Evolutionary conservation across 2,797 vertebrate species (phyloP).

Genomic region (Margarornis squamiger): DNA sequence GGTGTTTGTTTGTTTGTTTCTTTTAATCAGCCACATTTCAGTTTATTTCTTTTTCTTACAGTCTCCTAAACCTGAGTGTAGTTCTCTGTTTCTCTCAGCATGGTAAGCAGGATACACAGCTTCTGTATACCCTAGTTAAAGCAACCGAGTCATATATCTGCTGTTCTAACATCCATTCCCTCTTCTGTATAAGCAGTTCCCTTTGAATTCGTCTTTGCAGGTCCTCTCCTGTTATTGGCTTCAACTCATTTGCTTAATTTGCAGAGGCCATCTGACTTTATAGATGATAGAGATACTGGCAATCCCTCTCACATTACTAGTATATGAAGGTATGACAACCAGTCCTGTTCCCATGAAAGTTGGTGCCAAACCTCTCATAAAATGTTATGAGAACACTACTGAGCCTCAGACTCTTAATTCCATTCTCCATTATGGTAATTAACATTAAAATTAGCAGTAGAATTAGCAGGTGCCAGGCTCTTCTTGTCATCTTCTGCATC

Average conservation of each 20-base stretch:
- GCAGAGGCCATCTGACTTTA: not conserved
- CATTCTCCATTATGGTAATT: not conserved
- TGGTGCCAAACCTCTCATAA: constrained; percentile 10
- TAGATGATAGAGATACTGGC: not conserved
- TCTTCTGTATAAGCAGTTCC: not conserved
- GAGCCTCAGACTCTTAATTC: not conserved
- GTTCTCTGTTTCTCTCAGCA: not conserved
- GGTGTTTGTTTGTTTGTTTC: not conserved
- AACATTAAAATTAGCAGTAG: not conserved
- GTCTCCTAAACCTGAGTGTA: not conserved
- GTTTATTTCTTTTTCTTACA: not conserved
- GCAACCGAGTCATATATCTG: not conserved
- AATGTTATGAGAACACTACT: constrained; percentile 5
- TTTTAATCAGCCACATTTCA: not conserved
- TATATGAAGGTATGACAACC: not conserved
- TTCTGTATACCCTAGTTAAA: not conserved
- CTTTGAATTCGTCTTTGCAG: not conserved
- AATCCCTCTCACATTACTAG: not conserved
- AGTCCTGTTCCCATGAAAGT: constrained; percentile 3
- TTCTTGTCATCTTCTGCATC: not conserved
- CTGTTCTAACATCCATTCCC: not conserved
- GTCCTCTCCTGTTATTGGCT: not conserved
- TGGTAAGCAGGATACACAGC: not conserved
- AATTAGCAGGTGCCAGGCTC: not conserved
- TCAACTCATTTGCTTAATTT: not conserved